phyloP scores from a whole-genome alignment of 2,888 invertebrate species.

The Clepsis dumicolana region DNA sequence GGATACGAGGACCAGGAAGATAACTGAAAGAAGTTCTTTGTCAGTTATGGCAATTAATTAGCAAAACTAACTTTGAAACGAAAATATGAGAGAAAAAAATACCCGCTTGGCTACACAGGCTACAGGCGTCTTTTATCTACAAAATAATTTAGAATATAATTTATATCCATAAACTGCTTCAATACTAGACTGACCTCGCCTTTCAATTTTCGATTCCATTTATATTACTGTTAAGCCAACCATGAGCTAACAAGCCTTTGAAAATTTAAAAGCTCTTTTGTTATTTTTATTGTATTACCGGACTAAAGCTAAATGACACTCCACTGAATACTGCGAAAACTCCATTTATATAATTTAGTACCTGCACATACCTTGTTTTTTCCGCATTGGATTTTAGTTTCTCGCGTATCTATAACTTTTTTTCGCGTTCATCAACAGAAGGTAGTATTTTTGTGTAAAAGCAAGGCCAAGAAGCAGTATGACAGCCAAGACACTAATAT shows the following conservation, averaged over 20 bases:
- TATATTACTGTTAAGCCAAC: slow-evolving; percentile 34
- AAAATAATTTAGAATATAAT: neutral
- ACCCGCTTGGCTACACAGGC: too few relatives aligned
- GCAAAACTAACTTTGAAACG: too few relatives aligned
- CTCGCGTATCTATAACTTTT: too few relatives aligned
- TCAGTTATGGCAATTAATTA: too few relatives aligned
- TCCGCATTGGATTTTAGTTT: too few relatives aligned
- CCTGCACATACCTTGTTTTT: neutral
- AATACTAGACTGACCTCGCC: slow-evolving; percentile 7
- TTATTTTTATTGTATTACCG: slow-evolving; percentile 38
- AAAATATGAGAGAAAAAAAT: too few relatives aligned
- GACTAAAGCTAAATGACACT: slow-evolving; percentile 24
- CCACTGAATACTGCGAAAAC: neutral
- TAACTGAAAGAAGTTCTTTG: too few relatives aligned
- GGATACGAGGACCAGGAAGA: too few relatives aligned
- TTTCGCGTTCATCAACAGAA: too few relatives aligned
- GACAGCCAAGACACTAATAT: too few relatives aligned
- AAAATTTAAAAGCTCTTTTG: slow-evolving; percentile 40
- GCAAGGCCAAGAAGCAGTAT: too few relatives aligned
- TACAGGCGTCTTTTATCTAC: neutral
- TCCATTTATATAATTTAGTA: neutral
- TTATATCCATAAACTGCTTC: slow-evolving; percentile 9
- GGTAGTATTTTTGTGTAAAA: too few relatives aligned
- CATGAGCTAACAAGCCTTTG: slow-evolving; percentile 39
- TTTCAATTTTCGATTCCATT: slow-evolving; percentile 29